Evolutionary conservation across 2,113 vertebrate genomes (phyloP).

Genomic region (Paralichthys olivaceus): DNA sequence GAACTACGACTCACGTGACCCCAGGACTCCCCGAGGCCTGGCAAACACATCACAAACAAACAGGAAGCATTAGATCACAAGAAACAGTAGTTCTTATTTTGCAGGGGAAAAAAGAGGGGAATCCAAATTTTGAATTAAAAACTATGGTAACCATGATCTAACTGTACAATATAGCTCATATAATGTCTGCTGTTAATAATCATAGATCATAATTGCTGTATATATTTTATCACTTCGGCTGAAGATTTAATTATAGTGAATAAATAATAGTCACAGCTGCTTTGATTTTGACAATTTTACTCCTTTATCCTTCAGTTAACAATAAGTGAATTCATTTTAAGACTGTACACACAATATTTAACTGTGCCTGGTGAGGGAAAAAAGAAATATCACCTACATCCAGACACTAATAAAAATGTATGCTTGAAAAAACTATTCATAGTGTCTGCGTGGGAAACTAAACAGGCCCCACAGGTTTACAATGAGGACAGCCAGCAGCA

Average conservation of each 20-base stretch:
- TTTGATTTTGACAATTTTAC: background rate
- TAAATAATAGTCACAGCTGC: too few species aligned
- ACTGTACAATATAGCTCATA: background rate
- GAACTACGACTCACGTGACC: slow-evolving; percentile 91
- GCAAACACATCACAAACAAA: slow-evolving; percentile 45
- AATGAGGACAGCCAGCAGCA: too few species aligned
- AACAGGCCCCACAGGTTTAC: background rate
- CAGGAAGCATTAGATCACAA: background rate
- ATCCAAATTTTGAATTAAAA: background rate
- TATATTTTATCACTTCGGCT: background rate
- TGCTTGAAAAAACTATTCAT: background rate
- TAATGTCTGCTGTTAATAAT: background rate
- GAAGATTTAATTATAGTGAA: background rate
- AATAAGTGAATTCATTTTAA: background rate
- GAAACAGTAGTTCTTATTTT: background rate
- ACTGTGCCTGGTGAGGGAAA: background rate
- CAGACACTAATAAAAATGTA: background rate
- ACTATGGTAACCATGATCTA: background rate
- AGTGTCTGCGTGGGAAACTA: background rate
- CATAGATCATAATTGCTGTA: too few species aligned
- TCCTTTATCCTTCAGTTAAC: background rate
- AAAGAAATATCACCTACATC: background rate
- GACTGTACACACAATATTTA: too few species aligned
- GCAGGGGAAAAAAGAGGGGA: background rate
- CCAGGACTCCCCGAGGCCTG: slow-evolving; percentile 98